Evolutionary conservation across 2,797 vertebrate genomes (phyloP), one percentile per base, ranked within the genome.

Genomic region (Hypotaenidia philippensis): DNA sequence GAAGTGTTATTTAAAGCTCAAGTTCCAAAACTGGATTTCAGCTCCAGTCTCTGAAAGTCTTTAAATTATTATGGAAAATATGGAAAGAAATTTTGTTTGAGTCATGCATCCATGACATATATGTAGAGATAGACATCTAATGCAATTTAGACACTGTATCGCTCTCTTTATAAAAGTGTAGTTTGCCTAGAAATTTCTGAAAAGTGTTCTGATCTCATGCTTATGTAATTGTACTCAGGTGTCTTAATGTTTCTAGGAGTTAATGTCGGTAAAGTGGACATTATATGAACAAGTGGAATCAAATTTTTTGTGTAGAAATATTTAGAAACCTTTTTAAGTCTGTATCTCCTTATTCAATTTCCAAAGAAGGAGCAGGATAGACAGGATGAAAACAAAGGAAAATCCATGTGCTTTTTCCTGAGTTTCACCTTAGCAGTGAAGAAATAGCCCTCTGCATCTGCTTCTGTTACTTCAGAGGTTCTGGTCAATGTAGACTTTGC

Each of bases 21-120:
- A 68, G 8, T 69, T 90, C 27, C 60, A 95, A 83, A 80, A 66
- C 17, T 36, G 63, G 21, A 26, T 59, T 93, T 95, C 61, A 81
- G 49, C 44, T 93, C 40, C 81, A 38, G 55, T 60, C 10, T 74
- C 61, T 68, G 44, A 86, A 86, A 13, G 49, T 71, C 22, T 81
- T 86, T 64, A 65, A 55, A 75, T 71, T 47, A 71, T 82, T 84
- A 61, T n/a, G 12, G 27, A 63, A 75, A 68, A 25, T 22, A 4
- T 47, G 32, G 52, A 60, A 69, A 66, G 16, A 79, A 61, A 64
- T 31, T 36, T 8, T 29, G 6, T 65, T 66, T 78, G 21, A 45
- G 18, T 59, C 26, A 36, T 61, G 44, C 14, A 6, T 90, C 25
- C 22, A 56, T 64, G n/a, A 91, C 76, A 47, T 55, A 59, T 55